Evolutionary conservation across 2,888 invertebrate genomes (phyloP).

Genomic region (Arctia plantaginis): DNA sequence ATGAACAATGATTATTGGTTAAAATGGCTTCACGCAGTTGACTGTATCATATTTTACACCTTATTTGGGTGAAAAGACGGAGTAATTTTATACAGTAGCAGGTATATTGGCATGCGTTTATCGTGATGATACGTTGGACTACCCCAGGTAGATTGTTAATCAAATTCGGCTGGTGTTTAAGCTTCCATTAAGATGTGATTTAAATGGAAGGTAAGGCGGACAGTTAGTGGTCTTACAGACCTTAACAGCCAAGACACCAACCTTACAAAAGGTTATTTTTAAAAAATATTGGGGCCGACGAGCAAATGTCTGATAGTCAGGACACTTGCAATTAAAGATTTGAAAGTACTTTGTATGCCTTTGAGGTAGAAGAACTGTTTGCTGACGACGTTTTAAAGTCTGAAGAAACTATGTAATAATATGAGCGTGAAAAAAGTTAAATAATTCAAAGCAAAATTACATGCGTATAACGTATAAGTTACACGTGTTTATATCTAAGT

Average conservation of each 20-base stretch:
- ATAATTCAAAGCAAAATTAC: too few species aligned
- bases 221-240: not conserved
- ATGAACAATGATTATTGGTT: slow-evolving; percentile 52
- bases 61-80: slow-evolving; percentile 33
- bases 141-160: not conserved
- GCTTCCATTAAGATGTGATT: not conserved
- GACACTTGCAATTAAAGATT: too few species aligned
- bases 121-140: slow-evolving; percentile 12
- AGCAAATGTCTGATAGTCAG: too few species aligned
- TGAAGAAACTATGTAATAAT: too few species aligned
- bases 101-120: slow-evolving; percentile 30
- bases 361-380: too few species aligned
- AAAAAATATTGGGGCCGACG: too few species aligned
- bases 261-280: not conserved
- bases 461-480: not conserved
- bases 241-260: not conserved
- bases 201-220: not conserved
- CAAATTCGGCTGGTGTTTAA: slow-evolving; percentile 1
- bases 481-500: not conserved
- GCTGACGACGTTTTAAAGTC: too few species aligned
- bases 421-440: too few species aligned
- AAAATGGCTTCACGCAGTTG: slow-evolving; percentile 38
- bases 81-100: slow-evolving; percentile 33
- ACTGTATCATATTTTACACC: slow-evolving; percentile 42
- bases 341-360: too few species aligned